Evolutionary conservation across 2,113 vertebrate genomes (phyloP).

Genomic region (Sigmodon hispidus): DNA sequence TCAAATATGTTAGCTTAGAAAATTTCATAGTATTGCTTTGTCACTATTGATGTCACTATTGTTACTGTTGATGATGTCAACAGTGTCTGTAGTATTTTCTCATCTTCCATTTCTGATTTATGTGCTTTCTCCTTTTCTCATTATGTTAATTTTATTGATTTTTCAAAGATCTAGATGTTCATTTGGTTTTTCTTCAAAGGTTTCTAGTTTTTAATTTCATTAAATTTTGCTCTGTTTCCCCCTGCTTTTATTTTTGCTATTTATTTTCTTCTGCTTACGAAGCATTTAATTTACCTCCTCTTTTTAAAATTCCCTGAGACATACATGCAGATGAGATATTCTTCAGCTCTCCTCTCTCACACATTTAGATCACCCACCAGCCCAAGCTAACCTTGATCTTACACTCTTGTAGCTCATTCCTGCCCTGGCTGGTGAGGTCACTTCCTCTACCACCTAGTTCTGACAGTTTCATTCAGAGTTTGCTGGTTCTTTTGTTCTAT

Average conservation of each 20-base stretch:
- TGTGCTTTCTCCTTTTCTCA: neutral
- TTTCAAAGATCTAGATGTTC: neutral
- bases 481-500: neutral
- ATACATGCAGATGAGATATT: neutral
- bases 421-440: neutral
- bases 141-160: neutral
- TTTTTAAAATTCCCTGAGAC: neutral
- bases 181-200: neutral
- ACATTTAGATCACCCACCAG: too few relatives aligned
- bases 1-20: neutral
- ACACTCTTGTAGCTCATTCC: neutral
- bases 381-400: neutral
- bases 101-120: neutral
- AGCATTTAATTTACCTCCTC: neutral
- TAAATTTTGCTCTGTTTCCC: neutral
- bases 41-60: too few relatives aligned
- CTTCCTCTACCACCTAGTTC: neutral
- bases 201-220: neutral
- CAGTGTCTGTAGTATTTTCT: too few relatives aligned
- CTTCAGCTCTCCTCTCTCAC: neutral
- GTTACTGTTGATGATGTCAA: neutral
- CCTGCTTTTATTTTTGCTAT: neutral
- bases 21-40: neutral
- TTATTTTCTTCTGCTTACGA: neutral
- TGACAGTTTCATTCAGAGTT: constrained; percentile 4